Evolutionary conservation across 2,113 vertebrate genomes (phyloP).

Genomic region (Polypterus bichir): DNA sequence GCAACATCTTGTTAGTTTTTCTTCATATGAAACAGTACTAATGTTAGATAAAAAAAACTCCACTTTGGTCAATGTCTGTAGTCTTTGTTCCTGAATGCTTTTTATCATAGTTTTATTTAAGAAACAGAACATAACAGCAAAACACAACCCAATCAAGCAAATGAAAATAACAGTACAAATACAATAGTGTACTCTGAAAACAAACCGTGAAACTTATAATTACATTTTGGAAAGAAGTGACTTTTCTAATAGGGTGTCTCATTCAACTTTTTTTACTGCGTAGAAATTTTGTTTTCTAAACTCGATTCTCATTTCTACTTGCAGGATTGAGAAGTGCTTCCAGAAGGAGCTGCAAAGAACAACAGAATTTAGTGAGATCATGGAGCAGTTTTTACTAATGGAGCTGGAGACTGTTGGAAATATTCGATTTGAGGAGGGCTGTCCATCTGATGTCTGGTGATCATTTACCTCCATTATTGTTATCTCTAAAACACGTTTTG

Average conservation of each 20-base stretch:
- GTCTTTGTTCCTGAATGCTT: no score
- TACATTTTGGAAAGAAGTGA: not conserved
- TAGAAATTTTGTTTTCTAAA: not conserved
- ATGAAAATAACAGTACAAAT: no score
- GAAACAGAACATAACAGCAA: no score
- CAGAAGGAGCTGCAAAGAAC: slow-evolving; percentile 39
- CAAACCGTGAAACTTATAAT: no score
- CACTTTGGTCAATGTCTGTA: no score
- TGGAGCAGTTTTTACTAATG: slow-evolving; percentile 51
- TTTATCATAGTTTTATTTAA: no score
- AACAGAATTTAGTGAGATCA: slow-evolving; percentile 38
- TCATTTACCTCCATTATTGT: not conserved
- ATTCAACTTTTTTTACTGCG: not conserved
- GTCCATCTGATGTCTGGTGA: slow-evolving; percentile 54
- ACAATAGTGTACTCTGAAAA: no score
- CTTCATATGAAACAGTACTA: no score
- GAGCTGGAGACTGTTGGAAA: slow-evolving; percentile 70
- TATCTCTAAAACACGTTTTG: no score
- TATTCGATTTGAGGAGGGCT: slow-evolving; percentile 64
- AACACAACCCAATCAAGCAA: no score
- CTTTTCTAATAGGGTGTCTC: not conserved
- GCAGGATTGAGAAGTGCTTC: slow-evolving; percentile 48
- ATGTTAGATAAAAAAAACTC: no score
- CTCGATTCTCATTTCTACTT: slow-evolving; percentile 12
- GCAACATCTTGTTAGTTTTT: no score